phyloP scores from a whole-genome alignment of 2,797 vertebrate species.

The Syndactyla subalaris region DNA sequence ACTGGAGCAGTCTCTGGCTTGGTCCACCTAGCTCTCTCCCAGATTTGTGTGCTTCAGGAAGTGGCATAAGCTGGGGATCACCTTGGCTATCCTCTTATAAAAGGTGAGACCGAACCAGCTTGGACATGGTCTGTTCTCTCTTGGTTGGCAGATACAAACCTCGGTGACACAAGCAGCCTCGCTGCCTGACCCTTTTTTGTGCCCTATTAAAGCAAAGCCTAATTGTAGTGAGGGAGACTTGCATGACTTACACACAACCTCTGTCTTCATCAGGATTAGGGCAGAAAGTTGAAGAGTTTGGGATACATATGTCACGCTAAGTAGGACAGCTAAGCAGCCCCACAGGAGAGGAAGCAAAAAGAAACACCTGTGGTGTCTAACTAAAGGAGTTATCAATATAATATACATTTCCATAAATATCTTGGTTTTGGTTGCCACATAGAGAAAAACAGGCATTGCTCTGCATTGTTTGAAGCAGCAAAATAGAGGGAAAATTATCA shows the following conservation, averaged over 20 bases:
- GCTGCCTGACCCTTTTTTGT: background rate
- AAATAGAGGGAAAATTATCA: background rate
- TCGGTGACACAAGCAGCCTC: background rate
- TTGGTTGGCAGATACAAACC: background rate
- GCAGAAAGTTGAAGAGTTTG: background rate
- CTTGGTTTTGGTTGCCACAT: background rate
- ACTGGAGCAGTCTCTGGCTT: background rate
- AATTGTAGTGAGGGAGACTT: background rate
- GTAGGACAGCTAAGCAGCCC: background rate
- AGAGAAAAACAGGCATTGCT: background rate
- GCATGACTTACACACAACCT: fast-evolving
- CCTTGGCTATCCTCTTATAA: background rate
- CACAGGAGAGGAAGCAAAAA: background rate
- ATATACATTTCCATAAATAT: background rate
- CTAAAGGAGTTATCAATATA: background rate
- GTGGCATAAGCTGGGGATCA: background rate
- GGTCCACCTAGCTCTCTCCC: background rate
- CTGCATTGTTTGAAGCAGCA: background rate
- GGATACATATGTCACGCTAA: background rate
- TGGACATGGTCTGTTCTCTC: background rate
- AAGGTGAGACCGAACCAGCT: background rate
- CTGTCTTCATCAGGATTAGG: background rate
- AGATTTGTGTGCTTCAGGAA: background rate
- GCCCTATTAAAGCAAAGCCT: background rate
- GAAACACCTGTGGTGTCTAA: background rate